Evolutionary conservation across 2,113 vertebrate genomes (phyloP), one percentile per base, ranked within the genome.

Genomic region (Saccopteryx bilineata): DNA sequence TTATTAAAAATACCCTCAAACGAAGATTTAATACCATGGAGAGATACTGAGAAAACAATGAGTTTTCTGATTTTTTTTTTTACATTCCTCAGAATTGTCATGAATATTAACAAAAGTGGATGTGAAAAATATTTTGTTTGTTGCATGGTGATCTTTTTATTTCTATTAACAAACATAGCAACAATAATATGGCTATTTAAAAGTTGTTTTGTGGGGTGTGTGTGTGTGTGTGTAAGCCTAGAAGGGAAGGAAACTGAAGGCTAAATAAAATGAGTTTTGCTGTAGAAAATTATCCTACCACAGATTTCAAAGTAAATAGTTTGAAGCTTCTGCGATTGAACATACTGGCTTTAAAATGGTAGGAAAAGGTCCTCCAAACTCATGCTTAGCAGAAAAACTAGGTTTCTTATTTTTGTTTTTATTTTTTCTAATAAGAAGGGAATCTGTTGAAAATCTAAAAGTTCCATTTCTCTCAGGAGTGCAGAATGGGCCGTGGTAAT

Each of bases 171-270:
- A 60, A 82, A 91, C 87, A 87, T 1, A 91, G 15, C 24, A 75
- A 81, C 26, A 60, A 83, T 93, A 94, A 88, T 17, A 61, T 24
- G 9, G 31, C n/a, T 94, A 94, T 94, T 93, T 97, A 89, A 96
- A 61, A 60, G 9, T 58, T 17, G 17, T n/a, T 48, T 28, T 24
- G 23, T 74, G 63, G 26, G 17, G 78, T 39, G 31, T 33, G 18
- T 33, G 56, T 39, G 78, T 61, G 76, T 46, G 56, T 46, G 23
- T 81, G 7, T 74, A 93, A 58, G 4, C 56, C 60, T 78, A 31
- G 26, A 80, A 96, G 21, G 52, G 58, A 84, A 94, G 72, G 83
- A 84, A 88, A 91, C 46, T 61, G 61, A 88, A 74, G 72, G 14
- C 60, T 68, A 9, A 72, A 91, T 68, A 9, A 72, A 91, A 18